Evolutionary conservation across 2,113 vertebrate genomes (phyloP).

Genomic region (Loxodonta africana): DNA sequence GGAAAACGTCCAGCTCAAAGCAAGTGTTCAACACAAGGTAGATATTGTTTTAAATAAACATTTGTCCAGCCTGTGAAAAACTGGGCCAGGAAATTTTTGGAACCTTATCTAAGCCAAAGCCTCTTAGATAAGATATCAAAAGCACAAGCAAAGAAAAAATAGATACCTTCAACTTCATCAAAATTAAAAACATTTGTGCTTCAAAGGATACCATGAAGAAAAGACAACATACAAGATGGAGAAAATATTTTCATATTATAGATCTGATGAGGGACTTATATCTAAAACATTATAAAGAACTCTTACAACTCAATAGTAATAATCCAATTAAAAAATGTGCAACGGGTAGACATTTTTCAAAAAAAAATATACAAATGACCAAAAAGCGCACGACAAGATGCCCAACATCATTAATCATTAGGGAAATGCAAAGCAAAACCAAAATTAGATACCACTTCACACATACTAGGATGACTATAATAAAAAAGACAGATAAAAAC

Average conservation of each 20-base stretch:
- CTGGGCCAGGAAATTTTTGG: not conserved
- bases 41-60: conserved; percentile 15
- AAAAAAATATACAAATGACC: not conserved
- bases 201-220: conserved; percentile 38
- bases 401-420: not conserved
- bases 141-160: not conserved
- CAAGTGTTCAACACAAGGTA: conserved; percentile 7
- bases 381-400: not conserved
- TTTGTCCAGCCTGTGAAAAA: not conserved
- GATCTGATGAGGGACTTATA: not conserved
- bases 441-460: not conserved
- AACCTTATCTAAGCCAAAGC: not conserved
- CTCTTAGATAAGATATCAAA: not conserved
- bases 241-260: conserved; percentile 21
- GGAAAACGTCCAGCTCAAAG: not conserved
- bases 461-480: not conserved
- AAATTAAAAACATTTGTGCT: conserved; percentile 19
- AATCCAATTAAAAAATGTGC: conserved; percentile 14
- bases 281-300: not conserved
- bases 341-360: not conserved
- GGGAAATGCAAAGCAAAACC: not conserved
- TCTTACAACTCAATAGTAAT: not conserved
- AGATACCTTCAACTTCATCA: not conserved
- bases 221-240: not conserved
- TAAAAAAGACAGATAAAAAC: conserved; percentile 1